A percentile compares a stretch with the other conserved stretches of the same genome.
Conservation (phyloP, 2,888 invertebrate genomes). For the Chrysolina americana region DNA sequence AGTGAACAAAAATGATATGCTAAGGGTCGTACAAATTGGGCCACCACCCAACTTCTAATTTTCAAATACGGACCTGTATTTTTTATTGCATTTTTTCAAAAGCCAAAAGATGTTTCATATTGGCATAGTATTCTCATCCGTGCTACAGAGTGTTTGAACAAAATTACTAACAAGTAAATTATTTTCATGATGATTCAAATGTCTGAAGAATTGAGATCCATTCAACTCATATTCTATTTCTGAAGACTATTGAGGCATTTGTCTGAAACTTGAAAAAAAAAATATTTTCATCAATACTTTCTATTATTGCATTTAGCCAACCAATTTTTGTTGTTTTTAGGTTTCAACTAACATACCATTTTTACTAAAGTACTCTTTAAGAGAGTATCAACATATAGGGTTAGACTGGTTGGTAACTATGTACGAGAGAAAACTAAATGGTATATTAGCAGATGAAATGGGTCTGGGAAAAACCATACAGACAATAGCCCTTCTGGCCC, state of each 20-base stretch:
- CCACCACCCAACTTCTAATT: too few species aligned
- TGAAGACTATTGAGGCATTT: constrained; percentile 62
- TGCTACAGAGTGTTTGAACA: too few species aligned
- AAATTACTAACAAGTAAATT: too few species aligned
- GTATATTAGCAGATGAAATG: constrained; percentile 98
- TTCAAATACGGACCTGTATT: too few species aligned
- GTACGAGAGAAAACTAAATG: constrained; percentile 95
- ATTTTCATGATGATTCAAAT: constrained; percentile 48
- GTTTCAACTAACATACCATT: constrained; percentile 95
- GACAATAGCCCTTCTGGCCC: constrained; percentile 94
- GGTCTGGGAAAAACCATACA: constrained; percentile 98
- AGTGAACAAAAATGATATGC: too few species aligned
- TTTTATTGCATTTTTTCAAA: too few species aligned
- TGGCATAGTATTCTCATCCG: too few species aligned
- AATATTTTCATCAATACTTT: background rate
- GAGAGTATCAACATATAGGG: constrained; percentile 98
- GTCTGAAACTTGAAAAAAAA: constrained; percentile 53
- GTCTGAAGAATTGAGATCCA: constrained; percentile 59
- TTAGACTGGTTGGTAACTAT: constrained; percentile 98
- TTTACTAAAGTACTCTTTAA: constrained; percentile 88
- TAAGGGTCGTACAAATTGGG: too few species aligned
- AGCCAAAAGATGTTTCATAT: too few species aligned
- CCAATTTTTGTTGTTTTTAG: constrained; percentile 56
- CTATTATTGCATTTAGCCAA: background rate
- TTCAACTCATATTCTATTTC: constrained; percentile 57